Base-by-base conservation (phyloP, 2,113 vertebrate species). In the Hystrix cristata region DNA sequence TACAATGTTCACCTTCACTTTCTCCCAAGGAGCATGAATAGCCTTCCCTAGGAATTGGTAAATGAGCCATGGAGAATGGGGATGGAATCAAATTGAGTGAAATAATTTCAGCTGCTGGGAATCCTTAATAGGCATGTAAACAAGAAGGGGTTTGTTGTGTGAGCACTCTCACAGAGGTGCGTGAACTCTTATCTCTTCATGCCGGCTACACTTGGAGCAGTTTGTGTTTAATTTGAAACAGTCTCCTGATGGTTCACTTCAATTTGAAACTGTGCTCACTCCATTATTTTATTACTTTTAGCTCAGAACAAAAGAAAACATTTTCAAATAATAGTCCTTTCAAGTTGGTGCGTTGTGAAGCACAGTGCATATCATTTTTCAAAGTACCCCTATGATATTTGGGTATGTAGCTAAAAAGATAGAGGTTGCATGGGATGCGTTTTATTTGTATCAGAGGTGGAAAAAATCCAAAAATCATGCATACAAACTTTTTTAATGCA, bases 21-120 rank as follows among this genome's bases (percentile, higher is more conserved):
- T 97, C 96, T 96, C 98, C 90, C 95, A 55, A 94, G 95, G 43
- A 96, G 82, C 9, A 0, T 91, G 90, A 97, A 97, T 95, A 96
- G 97, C 71, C 51, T 59, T 78, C 65, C 57, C 31, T 25, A 86
- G 96, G 96, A 91, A 92, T 96, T 90, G 95, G 97, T 98, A 97
- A 99, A 95, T 98, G 98, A 98, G 48, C 97, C 98, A 69, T 72
- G 87, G 94, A 97, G 93, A 98, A 93, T 78, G 83, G 90, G 87
- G 96, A 89, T 90, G 74, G 79, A 97, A 86, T 98, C 96, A 98
- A 98, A 98, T 97, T 95, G 80, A 98, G 96, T 96, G 97, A 98
- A 97, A 97, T 97, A 96, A 98, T 98, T 83, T 95, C 11, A 29
- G 95, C 98, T 98, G 95, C 98, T 98, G 98, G 91, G 97, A 98